Evolutionary conservation across 30 jellyfish, hydroid and myxozoan species (phyloP).

Genomic region (Aurelia aurita complex sp. Pacific): DNA sequence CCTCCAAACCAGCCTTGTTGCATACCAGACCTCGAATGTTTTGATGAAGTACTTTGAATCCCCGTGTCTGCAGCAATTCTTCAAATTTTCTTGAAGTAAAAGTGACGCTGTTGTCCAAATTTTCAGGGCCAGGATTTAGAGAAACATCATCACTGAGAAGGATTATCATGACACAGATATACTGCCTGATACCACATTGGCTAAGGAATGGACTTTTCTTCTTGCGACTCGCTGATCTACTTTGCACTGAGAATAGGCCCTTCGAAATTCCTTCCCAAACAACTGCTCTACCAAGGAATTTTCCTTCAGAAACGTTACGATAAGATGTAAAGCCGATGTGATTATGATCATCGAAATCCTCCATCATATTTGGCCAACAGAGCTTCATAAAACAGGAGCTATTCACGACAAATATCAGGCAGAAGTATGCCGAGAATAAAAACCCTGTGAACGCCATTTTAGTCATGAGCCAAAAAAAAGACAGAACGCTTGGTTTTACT

Average conservation of each 20-base stretch:
- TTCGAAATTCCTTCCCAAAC: conserved; percentile 33
- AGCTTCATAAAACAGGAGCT: neutral
- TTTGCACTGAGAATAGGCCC: conserved; percentile 47
- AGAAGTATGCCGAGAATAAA: neutral
- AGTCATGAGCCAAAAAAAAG: too few relatives aligned
- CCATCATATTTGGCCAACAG: neutral
- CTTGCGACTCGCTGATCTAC: conserved; percentile 3
- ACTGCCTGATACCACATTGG: too few relatives aligned
- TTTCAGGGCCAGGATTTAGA: too few relatives aligned
- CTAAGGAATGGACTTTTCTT: neutral
- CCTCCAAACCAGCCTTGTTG: conserved; percentile 19
- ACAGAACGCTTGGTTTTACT: neutral
- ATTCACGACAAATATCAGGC: neutral
- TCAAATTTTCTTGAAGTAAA: neutral
- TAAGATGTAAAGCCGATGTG: neutral
- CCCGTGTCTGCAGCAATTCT: conserved; percentile 26
- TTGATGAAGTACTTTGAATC: conserved; percentile 5
- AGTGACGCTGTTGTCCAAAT: too few relatives aligned
- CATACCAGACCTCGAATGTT: neutral
- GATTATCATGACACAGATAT: too few relatives aligned
- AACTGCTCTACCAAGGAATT: conserved; percentile 23
- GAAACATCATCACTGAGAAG: too few relatives aligned
- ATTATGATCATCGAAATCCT: neutral
- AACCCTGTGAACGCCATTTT: conserved; percentile 5
- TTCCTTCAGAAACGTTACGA: neutral